phyloP scores from a whole-genome alignment of 2,113 vertebrate species.

The Micromys minutus region DNA sequence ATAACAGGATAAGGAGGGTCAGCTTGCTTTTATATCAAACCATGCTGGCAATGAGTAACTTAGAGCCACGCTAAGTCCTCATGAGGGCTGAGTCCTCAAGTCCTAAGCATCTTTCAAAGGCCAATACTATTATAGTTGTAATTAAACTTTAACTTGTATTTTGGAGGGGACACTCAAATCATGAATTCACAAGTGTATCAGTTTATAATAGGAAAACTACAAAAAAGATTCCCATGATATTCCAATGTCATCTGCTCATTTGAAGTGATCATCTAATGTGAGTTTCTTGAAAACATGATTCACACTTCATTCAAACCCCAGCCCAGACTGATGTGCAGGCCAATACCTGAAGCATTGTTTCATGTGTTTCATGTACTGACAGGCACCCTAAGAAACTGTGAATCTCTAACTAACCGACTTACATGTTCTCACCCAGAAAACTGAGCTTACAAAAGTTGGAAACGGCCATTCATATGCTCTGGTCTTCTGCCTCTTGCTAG shows the following conservation, averaged over 20 bases:
- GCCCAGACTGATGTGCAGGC: background rate
- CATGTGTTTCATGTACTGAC: background rate
- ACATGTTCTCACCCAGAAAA: background rate
- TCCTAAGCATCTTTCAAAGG: background rate
- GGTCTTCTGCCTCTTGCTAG: background rate
- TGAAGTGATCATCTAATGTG: slow-evolving; percentile 33
- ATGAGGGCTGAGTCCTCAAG: background rate
- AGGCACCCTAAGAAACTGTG: background rate
- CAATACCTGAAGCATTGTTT: background rate
- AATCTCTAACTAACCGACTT: background rate
- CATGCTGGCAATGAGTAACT: background rate
- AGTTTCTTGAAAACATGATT: slow-evolving; percentile 37
- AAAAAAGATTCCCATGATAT: slow-evolving; percentile 34
- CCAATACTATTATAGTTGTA: background rate
- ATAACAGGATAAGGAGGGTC: background rate
- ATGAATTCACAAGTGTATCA: background rate
- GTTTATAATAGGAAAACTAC: slow-evolving; percentile 16
- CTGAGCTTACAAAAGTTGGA: background rate
- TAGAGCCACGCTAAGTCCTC: background rate
- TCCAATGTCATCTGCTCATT: slow-evolving; percentile 46
- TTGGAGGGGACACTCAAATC: background rate
- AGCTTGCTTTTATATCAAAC: background rate
- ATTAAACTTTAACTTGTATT: background rate
- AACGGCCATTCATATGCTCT: background rate
- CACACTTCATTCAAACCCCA: background rate